Percentiles rank a stretch among this genome's conserved stretches.
These are phyloP conservation scores for Micrasema minimum DNA, from an alignment of 1,140 invertebrate species.

Conservation along the genomic window DNA sequence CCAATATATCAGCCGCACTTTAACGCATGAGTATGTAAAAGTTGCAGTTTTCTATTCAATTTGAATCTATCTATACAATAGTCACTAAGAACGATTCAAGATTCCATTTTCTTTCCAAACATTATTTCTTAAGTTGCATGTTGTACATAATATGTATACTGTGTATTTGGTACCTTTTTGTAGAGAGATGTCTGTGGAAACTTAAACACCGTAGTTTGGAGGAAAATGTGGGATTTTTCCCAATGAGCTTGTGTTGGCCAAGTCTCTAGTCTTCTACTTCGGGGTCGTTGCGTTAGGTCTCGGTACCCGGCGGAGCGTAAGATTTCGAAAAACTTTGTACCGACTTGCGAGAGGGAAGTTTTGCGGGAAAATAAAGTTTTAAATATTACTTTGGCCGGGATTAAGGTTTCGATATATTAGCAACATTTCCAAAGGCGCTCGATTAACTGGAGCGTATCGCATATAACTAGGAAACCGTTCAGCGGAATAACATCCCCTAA, in stretches of 20 bases:
- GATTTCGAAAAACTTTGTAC: constrained; percentile 37
- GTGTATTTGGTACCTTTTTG: no score
- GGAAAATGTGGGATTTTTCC: constrained; percentile 24
- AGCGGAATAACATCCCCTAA: constrained; percentile 12
- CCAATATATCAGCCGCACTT: no score
- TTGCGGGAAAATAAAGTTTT: constrained; percentile 40
- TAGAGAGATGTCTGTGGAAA: no score
- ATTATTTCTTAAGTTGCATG: no score
- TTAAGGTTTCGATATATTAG: constrained; percentile 34
- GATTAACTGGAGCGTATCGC: constrained; percentile 29
- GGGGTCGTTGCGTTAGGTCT: constrained; percentile 14
- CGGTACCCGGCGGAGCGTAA: constrained; percentile 23
- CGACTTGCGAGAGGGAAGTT: constrained; percentile 23
- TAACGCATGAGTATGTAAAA: no score
- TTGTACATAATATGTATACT: no score
- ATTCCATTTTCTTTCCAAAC: no score
- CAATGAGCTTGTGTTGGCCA: constrained; percentile 20
- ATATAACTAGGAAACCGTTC: constrained; percentile 4
- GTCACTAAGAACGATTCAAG: no score
- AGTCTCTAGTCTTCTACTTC: constrained; percentile 4
- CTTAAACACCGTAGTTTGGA: not conserved
- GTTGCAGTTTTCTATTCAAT: no score
- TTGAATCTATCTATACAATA: no score
- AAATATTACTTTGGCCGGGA: constrained; percentile 43
- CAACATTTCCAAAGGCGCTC: constrained; percentile 14